Conservation (phyloP, 2,888 invertebrate genomes). For the Ptilodon capucinus region DNA sequence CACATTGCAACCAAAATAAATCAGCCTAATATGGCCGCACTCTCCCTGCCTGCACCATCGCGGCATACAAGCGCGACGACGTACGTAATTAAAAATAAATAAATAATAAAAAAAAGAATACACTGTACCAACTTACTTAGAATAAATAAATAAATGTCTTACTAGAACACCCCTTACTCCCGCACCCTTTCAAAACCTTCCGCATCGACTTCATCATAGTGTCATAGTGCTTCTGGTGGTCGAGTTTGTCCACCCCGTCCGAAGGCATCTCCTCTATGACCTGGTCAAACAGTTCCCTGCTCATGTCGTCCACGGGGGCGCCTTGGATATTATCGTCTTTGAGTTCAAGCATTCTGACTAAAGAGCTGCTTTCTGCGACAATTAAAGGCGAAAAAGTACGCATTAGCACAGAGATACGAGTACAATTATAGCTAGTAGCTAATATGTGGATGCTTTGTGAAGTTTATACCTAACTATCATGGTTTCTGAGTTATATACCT, state of each 20-base stretch:
- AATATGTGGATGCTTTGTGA: too few species aligned
- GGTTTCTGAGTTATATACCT: too few species aligned
- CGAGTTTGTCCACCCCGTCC: slow-evolving; percentile 39
- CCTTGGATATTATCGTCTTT: slow-evolving; percentile 43
- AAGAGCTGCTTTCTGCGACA: slow-evolving; percentile 50
- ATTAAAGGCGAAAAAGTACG: slow-evolving; percentile 9
- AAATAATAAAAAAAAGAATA: too few species aligned
- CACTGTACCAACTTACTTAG: too few species aligned
- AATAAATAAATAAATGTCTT: slow-evolving; percentile 23
- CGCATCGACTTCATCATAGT: slow-evolving; percentile 51
- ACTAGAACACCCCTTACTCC: slow-evolving; percentile 54
- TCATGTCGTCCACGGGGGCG: slow-evolving; percentile 35
- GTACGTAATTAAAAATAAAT: too few species aligned
- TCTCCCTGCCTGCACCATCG: too few species aligned
- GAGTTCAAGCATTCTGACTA: slow-evolving; percentile 53
- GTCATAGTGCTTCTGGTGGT: slow-evolving; percentile 52
- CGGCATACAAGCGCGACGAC: too few species aligned
- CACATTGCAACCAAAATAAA: too few species aligned
- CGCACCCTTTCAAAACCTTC: slow-evolving; percentile 51
- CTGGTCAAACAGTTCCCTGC: slow-evolving; percentile 49
- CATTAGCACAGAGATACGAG: background rate
- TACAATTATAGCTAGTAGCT: too few species aligned
- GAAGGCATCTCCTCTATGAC: slow-evolving; percentile 50
- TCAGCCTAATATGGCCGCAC: too few species aligned
- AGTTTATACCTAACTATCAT: too few species aligned